Evolutionary conservation across 2,113 vertebrate genomes (phyloP).

Genomic region (Nasalis larvatus): DNA sequence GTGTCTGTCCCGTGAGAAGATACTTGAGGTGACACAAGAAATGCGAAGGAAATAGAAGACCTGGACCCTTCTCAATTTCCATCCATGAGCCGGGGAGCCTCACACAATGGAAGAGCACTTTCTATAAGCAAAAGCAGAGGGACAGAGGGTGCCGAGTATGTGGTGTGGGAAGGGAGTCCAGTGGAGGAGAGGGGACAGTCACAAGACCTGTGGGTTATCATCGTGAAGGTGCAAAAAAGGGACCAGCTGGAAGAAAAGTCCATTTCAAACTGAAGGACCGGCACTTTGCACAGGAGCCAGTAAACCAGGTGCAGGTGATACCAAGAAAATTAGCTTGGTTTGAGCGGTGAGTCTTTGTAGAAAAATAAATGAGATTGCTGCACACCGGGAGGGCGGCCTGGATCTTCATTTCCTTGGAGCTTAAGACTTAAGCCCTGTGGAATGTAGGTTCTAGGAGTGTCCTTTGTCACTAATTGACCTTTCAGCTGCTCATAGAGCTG

Average conservation of each 20-base stretch:
- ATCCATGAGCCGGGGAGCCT: not conserved
- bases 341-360: not conserved
- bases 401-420: constrained; percentile 43
- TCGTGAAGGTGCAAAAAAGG: not conserved
- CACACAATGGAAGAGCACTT: not conserved
- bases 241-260: not conserved
- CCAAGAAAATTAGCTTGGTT: not conserved
- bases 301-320: not conserved
- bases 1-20: not conserved
- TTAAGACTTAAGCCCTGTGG: constrained; percentile 29
- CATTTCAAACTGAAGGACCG: not conserved
- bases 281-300: not conserved
- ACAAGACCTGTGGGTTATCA: not conserved
- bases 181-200: not conserved
- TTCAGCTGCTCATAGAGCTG: not conserved
- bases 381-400: not conserved
- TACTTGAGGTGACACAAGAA: not conserved
- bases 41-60: constrained; percentile 10
- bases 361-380: constrained; percentile 32
- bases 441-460: constrained; percentile 67
- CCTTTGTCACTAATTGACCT: constrained; percentile 77
- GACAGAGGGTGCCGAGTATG: not conserved
- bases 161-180: not conserved
- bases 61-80: not conserved
- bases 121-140: not conserved